These are phyloP conservation scores for Deroptyus accipitrinus DNA, from an alignment of 2,113 vertebrate genomes.

Conservation along the genomic window DNA sequence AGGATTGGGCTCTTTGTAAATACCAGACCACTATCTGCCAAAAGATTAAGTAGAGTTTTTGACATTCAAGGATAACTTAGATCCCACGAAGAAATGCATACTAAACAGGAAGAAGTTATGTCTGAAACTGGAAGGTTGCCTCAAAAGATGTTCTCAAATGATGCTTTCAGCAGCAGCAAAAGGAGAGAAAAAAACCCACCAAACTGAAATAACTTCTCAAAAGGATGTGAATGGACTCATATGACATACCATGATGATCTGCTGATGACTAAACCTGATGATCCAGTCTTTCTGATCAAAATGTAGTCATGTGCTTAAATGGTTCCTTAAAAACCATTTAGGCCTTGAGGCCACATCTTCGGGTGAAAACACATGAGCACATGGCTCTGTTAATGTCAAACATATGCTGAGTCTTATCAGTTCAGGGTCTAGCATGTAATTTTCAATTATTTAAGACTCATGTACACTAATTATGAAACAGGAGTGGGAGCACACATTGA, in stretches of 20 bases:
- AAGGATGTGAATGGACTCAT: background rate
- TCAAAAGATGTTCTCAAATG: background rate
- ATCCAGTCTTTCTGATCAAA: background rate
- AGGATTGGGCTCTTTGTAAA: background rate
- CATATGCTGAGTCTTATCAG: background rate
- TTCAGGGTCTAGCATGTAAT: background rate
- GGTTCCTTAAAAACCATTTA: background rate
- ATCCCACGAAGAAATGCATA: background rate
- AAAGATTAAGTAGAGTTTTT: background rate
- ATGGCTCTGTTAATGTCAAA: background rate
- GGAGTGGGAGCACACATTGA: background rate
- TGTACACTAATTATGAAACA: background rate
- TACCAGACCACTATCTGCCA: background rate
- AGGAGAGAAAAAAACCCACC: rapidly evolving
- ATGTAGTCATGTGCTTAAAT: background rate
- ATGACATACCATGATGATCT: background rate
- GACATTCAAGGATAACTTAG: background rate
- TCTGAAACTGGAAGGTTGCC: background rate
- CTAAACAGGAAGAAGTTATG: background rate
- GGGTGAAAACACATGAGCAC: background rate
- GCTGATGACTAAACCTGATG: background rate
- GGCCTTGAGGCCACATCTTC: background rate
- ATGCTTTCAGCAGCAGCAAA: background rate
- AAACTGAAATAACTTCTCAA: background rate
- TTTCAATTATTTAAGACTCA: background rate